These are phyloP conservation scores for Okapia johnstoni DNA, from an alignment of 2,113 vertebrate genomes.

Conservation along the genomic window DNA sequence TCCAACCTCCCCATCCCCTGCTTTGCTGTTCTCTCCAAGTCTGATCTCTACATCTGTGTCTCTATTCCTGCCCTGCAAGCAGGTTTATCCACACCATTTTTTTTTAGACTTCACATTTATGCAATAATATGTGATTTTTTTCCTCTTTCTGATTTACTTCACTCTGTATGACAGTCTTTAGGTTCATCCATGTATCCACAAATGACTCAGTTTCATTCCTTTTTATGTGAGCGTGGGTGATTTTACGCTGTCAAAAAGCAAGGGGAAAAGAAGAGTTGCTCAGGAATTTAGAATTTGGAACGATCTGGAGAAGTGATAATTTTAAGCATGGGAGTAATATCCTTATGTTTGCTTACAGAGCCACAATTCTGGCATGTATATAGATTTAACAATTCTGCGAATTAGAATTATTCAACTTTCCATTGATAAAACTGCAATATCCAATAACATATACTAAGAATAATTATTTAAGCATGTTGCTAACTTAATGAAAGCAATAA, in stretches of 20 bases:
- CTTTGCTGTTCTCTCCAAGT: not conserved
- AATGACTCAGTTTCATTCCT: not conserved
- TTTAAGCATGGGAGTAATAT: not conserved
- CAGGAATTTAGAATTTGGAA: not conserved
- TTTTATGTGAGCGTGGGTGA: not conserved
- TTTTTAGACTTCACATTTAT: not conserved
- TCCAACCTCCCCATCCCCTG: rapidly evolving
- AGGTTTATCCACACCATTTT: not conserved
- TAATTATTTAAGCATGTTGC: not conserved
- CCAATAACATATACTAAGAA: not conserved
- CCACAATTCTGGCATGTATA: not conserved
- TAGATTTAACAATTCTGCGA: not conserved
- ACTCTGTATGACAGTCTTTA: not conserved
- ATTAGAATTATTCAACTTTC: not conserved
- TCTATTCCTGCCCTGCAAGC: not conserved
- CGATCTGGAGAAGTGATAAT: not conserved
- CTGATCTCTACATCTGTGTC: not conserved
- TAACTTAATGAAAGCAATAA: not conserved
- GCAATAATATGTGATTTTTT: rapidly evolving
- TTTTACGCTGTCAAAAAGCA: not conserved
- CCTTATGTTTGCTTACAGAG: not conserved
- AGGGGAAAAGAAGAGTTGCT: not conserved
- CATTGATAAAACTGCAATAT: not conserved
- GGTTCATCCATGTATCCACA: not conserved
- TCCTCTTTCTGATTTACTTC: not conserved